Conservation (phyloP, 2,113 vertebrate genomes). For the Eretmochelys imbricata region DNA sequence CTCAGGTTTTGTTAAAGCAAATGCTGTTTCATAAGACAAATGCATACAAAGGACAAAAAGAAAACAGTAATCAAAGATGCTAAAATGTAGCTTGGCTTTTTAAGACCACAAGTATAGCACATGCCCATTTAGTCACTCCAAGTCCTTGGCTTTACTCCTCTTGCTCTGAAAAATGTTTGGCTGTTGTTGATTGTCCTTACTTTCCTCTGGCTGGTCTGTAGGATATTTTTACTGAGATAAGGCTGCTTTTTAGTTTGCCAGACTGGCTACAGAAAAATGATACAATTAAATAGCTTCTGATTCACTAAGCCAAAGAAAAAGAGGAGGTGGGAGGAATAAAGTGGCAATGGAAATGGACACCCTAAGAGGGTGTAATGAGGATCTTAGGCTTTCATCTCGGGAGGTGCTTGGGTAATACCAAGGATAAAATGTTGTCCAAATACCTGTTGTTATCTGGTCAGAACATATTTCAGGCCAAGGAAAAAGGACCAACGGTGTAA, state of each 20-base stretch:
- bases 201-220: not conserved
- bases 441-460: not conserved
- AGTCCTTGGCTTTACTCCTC: not conserved
- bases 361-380: not conserved
- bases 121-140: not conserved
- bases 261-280: not conserved
- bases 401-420: not conserved
- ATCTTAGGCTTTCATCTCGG: not conserved
- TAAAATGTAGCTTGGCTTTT: not conserved
- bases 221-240: not conserved
- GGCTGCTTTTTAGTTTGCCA: not conserved
- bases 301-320: not conserved
- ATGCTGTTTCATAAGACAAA: no score
- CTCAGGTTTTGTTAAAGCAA: no score
- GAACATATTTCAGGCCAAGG: not conserved
- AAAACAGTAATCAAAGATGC: not conserved
- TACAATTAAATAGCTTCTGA: slow-evolving; percentile 16
- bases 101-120: not conserved
- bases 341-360: not conserved
- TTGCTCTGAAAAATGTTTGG: not conserved
- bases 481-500: not conserved
- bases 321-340: not conserved
- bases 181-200: not conserved
- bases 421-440: not conserved
- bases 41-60: no score